phyloP scores from a whole-genome alignment of 2,888 invertebrate species.

The Cantharis lateralis region DNA sequence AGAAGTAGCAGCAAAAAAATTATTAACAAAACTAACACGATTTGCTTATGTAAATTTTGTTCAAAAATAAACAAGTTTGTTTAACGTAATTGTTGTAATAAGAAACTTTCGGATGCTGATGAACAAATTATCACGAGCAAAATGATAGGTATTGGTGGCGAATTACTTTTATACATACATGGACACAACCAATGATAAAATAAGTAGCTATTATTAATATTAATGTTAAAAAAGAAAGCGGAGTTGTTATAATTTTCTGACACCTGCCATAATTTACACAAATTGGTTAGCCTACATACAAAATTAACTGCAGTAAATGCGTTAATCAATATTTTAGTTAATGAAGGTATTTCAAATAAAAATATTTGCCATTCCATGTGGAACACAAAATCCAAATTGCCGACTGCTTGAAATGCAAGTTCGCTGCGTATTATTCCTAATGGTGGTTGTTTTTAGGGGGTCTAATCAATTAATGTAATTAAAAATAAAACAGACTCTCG shows the following conservation, averaged over 20 bases:
- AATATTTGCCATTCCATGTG: neutral
- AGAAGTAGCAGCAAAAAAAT: neutral
- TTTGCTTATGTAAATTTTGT: neutral
- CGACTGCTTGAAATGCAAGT: neutral
- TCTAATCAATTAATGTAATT: neutral
- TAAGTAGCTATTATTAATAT: slow-evolving; percentile 14
- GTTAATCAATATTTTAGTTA: neutral
- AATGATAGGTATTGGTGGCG: neutral
- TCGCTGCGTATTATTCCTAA: neutral
- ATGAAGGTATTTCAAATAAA: neutral
- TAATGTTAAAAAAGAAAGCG: slow-evolving; percentile 10
- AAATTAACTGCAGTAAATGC: slow-evolving; percentile 1
- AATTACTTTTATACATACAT: slow-evolving; percentile 1
- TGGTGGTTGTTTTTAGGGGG: neutral
- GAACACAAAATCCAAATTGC: neutral
- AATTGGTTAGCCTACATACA: slow-evolving; percentile 21
- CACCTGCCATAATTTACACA: slow-evolving; percentile 20
- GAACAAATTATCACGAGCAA: neutral
- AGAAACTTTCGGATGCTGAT: neutral
- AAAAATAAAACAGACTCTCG: neutral
- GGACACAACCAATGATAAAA: slow-evolving; percentile 1
- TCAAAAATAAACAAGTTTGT: neutral
- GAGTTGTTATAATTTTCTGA: slow-evolving; percentile 13
- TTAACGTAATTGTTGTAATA: neutral
- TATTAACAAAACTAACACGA: neutral